Percentiles rank a stretch among this genome's conserved stretches.
Conservation (phyloP, 2,888 invertebrate species). For the Sussaba pulchella region DNA sequence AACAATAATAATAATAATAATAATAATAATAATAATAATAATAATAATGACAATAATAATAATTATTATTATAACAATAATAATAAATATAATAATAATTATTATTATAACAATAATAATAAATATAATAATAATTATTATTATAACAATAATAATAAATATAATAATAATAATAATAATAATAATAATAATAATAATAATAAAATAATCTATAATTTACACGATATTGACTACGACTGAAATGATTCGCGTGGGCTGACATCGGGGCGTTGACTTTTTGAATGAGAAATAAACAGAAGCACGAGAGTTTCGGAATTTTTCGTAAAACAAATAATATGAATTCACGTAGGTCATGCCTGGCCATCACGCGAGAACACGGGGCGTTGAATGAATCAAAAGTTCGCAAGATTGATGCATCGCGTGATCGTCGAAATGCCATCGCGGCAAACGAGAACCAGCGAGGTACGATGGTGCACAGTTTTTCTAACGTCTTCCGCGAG, state of each 20-base stretch:
- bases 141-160: too few species aligned
- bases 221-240: background rate
- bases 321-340: background rate
- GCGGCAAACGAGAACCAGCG: background rate
- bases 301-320: background rate
- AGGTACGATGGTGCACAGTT: background rate
- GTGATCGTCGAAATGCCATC: slow-evolving; percentile 43
- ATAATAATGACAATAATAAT: too few species aligned
- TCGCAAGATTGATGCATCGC: slow-evolving; percentile 21
- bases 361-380: background rate
- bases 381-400: slow-evolving; percentile 25
- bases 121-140: too few species aligned
- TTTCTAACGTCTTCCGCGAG: slow-evolving; percentile 5
- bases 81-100: too few species aligned
- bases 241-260: background rate
- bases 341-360: background rate
- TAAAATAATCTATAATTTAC: slow-evolving; percentile 9
- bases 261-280: background rate
- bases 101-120: too few species aligned
- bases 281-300: background rate
- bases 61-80: too few species aligned
- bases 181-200: too few species aligned
- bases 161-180: too few species aligned
- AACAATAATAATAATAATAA: too few species aligned
- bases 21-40: too few species aligned